phyloP scores from a whole-genome alignment of 1,140 invertebrate species.

The Ceratitis capitata region DNA sequence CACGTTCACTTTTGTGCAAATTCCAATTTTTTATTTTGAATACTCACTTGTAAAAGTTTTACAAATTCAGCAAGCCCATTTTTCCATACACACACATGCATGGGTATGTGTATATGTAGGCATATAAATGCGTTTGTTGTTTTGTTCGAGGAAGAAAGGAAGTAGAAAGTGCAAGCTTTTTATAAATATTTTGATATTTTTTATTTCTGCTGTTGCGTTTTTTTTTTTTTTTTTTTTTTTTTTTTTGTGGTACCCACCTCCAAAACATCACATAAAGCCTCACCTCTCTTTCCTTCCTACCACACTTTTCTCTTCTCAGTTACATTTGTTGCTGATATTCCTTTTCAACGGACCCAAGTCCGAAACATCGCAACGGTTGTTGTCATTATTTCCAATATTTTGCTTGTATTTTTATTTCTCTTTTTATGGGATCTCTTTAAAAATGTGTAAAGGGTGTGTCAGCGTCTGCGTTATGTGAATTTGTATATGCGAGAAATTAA shows the following conservation, averaged over 20 bases:
- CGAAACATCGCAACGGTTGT: not conserved
- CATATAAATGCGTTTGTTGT: not conserved
- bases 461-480: too few species aligned
- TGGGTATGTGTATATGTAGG: not conserved
- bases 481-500: not conserved
- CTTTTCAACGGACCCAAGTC: not conserved
- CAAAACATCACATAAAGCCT: not conserved
- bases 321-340: not conserved
- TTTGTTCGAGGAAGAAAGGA: not conserved
- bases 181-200: constrained; percentile 18
- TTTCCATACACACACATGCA: not conserved
- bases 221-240: not conserved
- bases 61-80: constrained; percentile 22
- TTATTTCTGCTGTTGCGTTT: constrained; percentile 26
- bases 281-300: not conserved
- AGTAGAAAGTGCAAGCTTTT: not conserved
- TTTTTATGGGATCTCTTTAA: not conserved
- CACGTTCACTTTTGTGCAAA: constrained; percentile 17
- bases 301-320: too few species aligned
- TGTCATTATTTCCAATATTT: not conserved
- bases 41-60: not conserved
- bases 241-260: constrained; percentile 10
- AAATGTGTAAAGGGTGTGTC: not conserved
- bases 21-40: not conserved
- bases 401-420: not conserved